Evolutionary conservation across 2,797 vertebrate species (phyloP).

Genomic region (Rhinatrema bivittatum): DNA sequence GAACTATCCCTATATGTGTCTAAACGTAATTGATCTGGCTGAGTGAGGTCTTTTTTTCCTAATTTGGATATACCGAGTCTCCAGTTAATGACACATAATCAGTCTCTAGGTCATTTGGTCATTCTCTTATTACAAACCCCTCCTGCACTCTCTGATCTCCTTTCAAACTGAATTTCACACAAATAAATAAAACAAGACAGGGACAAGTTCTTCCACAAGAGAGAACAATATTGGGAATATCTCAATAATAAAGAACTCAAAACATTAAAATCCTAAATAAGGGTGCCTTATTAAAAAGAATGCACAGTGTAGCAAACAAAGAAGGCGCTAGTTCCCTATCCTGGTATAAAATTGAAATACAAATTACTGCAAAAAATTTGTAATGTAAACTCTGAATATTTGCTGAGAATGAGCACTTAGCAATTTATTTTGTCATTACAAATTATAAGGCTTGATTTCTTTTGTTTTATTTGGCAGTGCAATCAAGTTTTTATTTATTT

Average conservation of each 20-base stretch:
- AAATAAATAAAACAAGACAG: conserved; percentile 82
- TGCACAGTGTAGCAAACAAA: conserved; percentile 58
- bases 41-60: conserved; percentile 87
- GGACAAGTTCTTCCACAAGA: conserved; percentile 47
- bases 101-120: conserved; percentile 95
- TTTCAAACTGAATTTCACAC: conserved; percentile 82
- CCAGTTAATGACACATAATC: conserved; percentile 99
- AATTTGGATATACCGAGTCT: conserved; percentile 95
- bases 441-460: conserved; percentile 13
- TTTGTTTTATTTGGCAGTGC: conserved; percentile 7
- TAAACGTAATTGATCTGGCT: conserved; percentile 78
- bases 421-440: conserved; percentile 23
- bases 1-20: conserved; percentile 26
- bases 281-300: conserved; percentile 63
- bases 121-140: conserved; percentile 83
- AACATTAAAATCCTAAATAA: conserved; percentile 43
- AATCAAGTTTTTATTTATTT: conserved; percentile 15
- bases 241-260: conserved; percentile 41
- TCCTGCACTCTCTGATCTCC: conserved; percentile 79
- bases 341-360: conserved; percentile 67
- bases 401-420: conserved; percentile 22
- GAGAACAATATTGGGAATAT: conserved; percentile 48
- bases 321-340: conserved; percentile 61
- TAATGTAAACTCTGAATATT: conserved; percentile 51
- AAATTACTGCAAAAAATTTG: conserved; percentile 59